These are phyloP conservation scores for Thripadectes ignobilis DNA, from an alignment of 2,797 vertebrate species.

Conservation along the genomic window DNA sequence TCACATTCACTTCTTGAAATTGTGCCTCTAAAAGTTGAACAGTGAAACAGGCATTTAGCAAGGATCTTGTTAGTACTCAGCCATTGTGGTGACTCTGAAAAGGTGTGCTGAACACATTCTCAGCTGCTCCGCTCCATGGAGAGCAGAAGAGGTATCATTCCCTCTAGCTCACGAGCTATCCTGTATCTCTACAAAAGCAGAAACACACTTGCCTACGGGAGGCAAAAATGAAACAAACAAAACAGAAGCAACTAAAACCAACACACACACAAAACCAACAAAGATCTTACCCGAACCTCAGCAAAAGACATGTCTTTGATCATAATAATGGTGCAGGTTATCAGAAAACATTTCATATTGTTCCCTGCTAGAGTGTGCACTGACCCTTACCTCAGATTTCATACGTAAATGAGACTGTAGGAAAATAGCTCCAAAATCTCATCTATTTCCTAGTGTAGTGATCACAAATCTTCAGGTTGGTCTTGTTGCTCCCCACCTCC, in stretches of 20 bases:
- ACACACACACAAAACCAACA: not conserved
- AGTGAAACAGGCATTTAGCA: not conserved
- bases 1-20: not conserved
- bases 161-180: not conserved
- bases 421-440: not conserved
- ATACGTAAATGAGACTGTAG: not conserved
- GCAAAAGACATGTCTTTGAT: not conserved
- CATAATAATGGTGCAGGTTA: not conserved
- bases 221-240: not conserved
- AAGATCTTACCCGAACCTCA: not conserved
- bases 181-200: not conserved
- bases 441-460: not conserved
- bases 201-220: not conserved
- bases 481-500: not conserved
- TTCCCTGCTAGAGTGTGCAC: not conserved
- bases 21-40: not conserved
- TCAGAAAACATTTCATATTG: not conserved
- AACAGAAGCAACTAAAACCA: not conserved
- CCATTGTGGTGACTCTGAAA: not conserved
- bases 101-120: not conserved
- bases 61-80: not conserved
- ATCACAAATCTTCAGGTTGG: not conserved
- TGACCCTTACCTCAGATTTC: not conserved
- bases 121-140: fast-evolving
- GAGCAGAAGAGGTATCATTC: not conserved